Evolutionary conservation across 2,888 invertebrate species (phyloP).

Genomic region (Dryococelus australis): DNA sequence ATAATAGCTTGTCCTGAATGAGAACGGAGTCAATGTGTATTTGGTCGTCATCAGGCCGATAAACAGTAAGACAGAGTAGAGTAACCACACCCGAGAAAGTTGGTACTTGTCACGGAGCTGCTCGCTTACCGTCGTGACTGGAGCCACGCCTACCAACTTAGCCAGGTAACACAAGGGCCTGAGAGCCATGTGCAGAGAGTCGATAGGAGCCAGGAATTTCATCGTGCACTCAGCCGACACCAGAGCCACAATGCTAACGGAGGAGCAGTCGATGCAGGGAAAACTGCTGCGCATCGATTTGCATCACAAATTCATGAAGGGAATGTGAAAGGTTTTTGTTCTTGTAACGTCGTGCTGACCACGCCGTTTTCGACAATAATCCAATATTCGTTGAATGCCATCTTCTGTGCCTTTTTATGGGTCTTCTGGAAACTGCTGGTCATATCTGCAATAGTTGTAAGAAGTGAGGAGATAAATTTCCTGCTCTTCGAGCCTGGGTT

Average conservation of each 20-base stretch:
- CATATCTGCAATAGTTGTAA: too few species aligned
- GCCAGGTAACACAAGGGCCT: neutral
- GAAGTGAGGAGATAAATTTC: too few species aligned
- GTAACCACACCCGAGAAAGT: neutral
- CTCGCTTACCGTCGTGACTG: neutral
- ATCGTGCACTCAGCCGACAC: neutral
- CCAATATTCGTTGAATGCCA: neutral
- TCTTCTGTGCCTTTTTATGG: neutral
- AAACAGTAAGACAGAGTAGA: neutral
- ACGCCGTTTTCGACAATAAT: neutral
- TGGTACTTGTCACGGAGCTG: neutral
- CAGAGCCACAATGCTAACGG: neutral
- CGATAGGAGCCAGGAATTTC: neutral
- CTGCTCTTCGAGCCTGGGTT: too few species aligned
- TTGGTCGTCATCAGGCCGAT: neutral
- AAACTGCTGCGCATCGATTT: neutral
- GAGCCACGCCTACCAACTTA: neutral
- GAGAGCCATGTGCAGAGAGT: neutral
- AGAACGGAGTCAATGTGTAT: neutral
- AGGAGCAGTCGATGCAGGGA: neutral
- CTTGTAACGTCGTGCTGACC: neutral
- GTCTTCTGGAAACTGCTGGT: too few species aligned
- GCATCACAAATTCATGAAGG: constrained; percentile 11
- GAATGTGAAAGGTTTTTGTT: neutral
- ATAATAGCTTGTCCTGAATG: neutral